phyloP scores from a whole-genome alignment of 64 coral and sea anemone genomes.

The Acropora tenuis region DNA sequence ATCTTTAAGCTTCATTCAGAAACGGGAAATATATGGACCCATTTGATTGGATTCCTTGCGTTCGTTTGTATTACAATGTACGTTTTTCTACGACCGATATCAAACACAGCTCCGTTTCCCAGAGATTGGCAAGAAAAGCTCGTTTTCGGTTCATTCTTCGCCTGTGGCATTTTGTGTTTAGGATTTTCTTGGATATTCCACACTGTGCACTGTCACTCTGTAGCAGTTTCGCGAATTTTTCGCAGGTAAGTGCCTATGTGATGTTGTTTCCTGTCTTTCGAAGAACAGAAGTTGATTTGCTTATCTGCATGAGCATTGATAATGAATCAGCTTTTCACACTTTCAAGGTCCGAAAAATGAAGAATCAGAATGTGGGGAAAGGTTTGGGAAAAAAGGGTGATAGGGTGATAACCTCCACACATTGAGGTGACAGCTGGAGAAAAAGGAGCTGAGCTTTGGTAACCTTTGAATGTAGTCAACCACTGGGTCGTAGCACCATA shows the following conservation, averaged over 20 bases:
- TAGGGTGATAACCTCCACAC: too few relatives aligned
- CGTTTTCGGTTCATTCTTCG: constrained; percentile 75
- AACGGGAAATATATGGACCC: constrained; percentile 94
- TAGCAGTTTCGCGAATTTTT: constrained; percentile 74
- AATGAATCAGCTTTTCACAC: too few relatives aligned
- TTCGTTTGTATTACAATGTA: constrained; percentile 77
- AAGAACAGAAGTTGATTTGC: too few relatives aligned
- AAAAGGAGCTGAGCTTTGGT: too few relatives aligned
- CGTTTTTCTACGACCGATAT: constrained; percentile 67
- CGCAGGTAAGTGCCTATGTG: constrained; percentile 59
- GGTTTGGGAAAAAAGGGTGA: too few relatives aligned
- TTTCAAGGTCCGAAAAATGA: too few relatives aligned
- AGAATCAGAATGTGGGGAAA: too few relatives aligned
- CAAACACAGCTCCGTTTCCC: constrained; percentile 61
- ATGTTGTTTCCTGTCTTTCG: too few relatives aligned
- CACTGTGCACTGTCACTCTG: constrained; percentile 87
- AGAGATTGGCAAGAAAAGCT: constrained; percentile 66
- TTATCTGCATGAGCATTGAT: too few relatives aligned
- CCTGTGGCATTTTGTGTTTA: constrained; percentile 77
- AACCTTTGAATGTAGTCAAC: too few relatives aligned
- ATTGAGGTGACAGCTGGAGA: too few relatives aligned
- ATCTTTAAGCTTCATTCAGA: constrained; percentile 85
- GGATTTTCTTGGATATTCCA: constrained; percentile 84
- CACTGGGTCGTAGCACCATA: too few relatives aligned
- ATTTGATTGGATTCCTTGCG: constrained; percentile 80